Conservation (phyloP, 2,888 invertebrate species). For the Dascillus cervinus region DNA sequence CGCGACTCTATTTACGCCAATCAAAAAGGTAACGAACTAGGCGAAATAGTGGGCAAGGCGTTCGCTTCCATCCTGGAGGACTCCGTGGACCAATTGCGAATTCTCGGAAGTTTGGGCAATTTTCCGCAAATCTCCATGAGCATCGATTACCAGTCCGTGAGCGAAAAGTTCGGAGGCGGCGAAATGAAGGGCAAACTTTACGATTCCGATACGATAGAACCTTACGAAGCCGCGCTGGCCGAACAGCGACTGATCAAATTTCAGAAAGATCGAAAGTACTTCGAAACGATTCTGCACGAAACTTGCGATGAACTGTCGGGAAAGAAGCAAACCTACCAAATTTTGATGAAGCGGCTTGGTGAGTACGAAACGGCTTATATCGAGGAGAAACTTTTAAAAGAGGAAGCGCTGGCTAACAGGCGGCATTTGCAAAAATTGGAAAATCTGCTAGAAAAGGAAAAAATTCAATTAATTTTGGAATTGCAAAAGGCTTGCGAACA, state of each 20-base stretch:
- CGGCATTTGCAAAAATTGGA: slow-evolving; percentile 18
- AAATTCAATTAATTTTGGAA: slow-evolving; percentile 13
- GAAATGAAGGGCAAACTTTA: slow-evolving; percentile 7
- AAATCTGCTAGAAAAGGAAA: slow-evolving; percentile 19
- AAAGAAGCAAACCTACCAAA: slow-evolving; percentile 11
- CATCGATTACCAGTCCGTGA: slow-evolving; percentile 12
- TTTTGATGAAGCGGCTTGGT: slow-evolving; percentile 17
- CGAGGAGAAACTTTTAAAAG: slow-evolving; percentile 15
- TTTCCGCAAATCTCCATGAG: slow-evolving; percentile 12
- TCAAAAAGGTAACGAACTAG: too few relatives aligned
- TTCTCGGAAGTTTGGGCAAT: slow-evolving; percentile 21
- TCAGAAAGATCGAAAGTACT: slow-evolving; percentile 19
- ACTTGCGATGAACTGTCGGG: slow-evolving; percentile 6
- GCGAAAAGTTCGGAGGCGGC: slow-evolving; percentile 9
- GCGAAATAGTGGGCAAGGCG: too few relatives aligned
- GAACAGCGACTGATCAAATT: slow-evolving; percentile 18
- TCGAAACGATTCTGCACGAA: slow-evolving; percentile 16
- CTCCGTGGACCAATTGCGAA: slow-evolving; percentile 23
- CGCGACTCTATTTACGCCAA: too few relatives aligned
- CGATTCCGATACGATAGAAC: slow-evolving; percentile 18
- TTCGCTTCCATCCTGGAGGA: slow-evolving; percentile 23
- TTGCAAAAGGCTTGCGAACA: slow-evolving; percentile 19
- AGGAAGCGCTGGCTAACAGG: slow-evolving; percentile 9
- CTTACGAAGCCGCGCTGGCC: slow-evolving; percentile 11
- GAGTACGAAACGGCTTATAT: slow-evolving; percentile 10